Percentiles rank a stretch among this genome's conserved stretches.
These are phyloP conservation scores for Rutpela maculata DNA, from an alignment of 2,888 invertebrate species.

Conservation along the genomic window DNA sequence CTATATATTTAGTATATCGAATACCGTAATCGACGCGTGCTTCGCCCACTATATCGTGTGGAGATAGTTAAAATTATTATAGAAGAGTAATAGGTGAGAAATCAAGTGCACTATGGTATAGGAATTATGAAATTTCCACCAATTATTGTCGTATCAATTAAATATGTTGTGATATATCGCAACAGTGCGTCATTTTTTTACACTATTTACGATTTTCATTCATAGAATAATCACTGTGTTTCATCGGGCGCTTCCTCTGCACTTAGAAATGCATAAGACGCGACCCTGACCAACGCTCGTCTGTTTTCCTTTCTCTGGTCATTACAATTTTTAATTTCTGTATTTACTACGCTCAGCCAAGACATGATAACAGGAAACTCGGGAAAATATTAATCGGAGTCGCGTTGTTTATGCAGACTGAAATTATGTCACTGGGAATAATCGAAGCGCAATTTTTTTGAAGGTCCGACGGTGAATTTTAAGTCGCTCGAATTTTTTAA, in stretches of 20 bases:
- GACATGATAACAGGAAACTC: slow-evolving; percentile 35
- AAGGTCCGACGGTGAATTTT: slow-evolving; percentile 7
- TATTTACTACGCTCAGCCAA: slow-evolving; percentile 12
- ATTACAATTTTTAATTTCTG: slow-evolving; percentile 26
- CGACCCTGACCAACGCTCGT: slow-evolving; percentile 20
- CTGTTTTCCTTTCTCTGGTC: slow-evolving; percentile 26
- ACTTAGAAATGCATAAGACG: background rate
- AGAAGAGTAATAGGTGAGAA: too few relatives aligned
- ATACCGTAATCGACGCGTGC: too few relatives aligned
- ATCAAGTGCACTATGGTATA: too few relatives aligned
- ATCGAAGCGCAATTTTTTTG: slow-evolving; percentile 20
- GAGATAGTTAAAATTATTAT: too few relatives aligned
- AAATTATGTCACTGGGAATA: slow-evolving; percentile 37
- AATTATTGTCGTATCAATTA: too few relatives aligned
- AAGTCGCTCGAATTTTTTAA: slow-evolving; percentile 1
- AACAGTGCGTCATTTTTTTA: too few relatives aligned
- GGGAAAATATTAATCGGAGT: slow-evolving; percentile 6
- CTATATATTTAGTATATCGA: too few relatives aligned
- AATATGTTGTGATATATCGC: too few relatives aligned
- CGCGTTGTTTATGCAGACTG: slow-evolving; percentile 22
- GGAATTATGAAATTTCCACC: too few relatives aligned
- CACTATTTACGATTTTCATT: too few relatives aligned
- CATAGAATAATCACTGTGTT: background rate
- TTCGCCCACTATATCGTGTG: too few relatives aligned
- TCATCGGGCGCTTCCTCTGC: background rate